Base-by-base conservation (phyloP, 2,888 invertebrate genomes). In the Cotesia congregata region DNA sequence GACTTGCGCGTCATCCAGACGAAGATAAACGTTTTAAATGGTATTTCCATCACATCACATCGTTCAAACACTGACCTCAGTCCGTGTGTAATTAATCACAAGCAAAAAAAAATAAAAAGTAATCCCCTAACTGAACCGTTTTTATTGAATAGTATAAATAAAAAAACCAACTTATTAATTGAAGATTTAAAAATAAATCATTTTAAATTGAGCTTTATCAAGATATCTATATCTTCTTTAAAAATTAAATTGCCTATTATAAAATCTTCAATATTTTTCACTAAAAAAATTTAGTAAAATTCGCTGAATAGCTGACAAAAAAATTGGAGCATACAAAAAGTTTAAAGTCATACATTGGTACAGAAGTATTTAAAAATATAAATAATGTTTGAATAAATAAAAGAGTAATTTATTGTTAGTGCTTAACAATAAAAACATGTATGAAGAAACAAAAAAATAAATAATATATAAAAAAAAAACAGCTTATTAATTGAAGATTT, bases 1-100 rank as follows among this genome's bases (percentile, higher is more conserved):
- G 79, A 78, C 74, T 70, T 78, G 50, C 50, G 50, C 50, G 50
- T 50, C 50, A 50, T 50, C 50, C 50, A 50, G 50, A 50, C 50
- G 50, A 50, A 50, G 50, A 50, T 50, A 50, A 50, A 50, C 50
- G 50, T 50, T 50, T 50, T 50, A 12, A 50, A 50, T 50, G 50
- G 50, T 50, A 50, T 50, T 50, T 50, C 12, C 50, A 50, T 50
- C 50, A 50, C 50, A 50, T 50, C 50, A 50, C 7, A 50, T 50
- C 50, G 50, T 50, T 50, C 50, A 50, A 50, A 50, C 50, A 50
- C 50, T 50, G 50, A 50, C 50, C 50, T 50, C 50, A 50, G 50
- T 50, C 50, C 50, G 50, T 50, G 50, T 50, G 50, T 50, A 50
- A 50, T 50, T 50, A 50, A 50, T 50, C 50, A 75, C 20, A 59